These are phyloP conservation scores for Lamellibrachia luymesi DNA, from an alignment of 1,140 invertebrate genomes.

Conservation along the genomic window DNA sequence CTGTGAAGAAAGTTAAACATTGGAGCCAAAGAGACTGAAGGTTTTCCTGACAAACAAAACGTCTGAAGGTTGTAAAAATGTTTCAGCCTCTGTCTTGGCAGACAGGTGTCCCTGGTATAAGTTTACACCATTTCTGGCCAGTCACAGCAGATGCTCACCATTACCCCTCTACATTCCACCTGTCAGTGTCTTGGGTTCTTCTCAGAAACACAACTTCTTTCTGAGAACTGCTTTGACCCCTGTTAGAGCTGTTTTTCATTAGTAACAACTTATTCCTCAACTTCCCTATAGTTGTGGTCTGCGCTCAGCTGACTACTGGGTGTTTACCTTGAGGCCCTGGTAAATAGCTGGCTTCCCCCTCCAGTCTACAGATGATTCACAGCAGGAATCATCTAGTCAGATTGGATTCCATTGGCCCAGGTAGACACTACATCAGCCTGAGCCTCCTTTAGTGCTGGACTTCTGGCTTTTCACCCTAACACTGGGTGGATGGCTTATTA, in stretches of 20 bases:
- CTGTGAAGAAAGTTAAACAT: no score
- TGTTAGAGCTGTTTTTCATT: neutral
- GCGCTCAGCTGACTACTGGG: neutral
- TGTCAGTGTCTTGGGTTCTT: neutral
- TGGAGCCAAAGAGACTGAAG: no score
- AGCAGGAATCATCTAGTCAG: neutral
- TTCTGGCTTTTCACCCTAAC: no score
- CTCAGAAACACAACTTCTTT: neutral
- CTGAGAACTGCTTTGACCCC: neutral
- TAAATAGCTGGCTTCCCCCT: neutral
- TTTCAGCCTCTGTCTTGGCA: no score
- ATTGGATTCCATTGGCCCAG: neutral
- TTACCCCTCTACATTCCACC: neutral
- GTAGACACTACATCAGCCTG: no score
- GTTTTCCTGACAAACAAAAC: no score
- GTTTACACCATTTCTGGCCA: neutral
- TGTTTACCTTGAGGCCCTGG: neutral
- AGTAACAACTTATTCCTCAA: neutral
- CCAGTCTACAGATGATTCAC: neutral
- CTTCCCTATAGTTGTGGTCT: neutral
- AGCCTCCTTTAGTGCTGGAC: no score
- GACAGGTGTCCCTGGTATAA: neutral
- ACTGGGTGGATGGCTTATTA: no score
- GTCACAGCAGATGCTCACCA: neutral
- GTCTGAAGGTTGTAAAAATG: no score